These are phyloP conservation scores for Elysia chlorotica DNA, from an alignment of 1,140 invertebrate species.

Conservation along the genomic window DNA sequence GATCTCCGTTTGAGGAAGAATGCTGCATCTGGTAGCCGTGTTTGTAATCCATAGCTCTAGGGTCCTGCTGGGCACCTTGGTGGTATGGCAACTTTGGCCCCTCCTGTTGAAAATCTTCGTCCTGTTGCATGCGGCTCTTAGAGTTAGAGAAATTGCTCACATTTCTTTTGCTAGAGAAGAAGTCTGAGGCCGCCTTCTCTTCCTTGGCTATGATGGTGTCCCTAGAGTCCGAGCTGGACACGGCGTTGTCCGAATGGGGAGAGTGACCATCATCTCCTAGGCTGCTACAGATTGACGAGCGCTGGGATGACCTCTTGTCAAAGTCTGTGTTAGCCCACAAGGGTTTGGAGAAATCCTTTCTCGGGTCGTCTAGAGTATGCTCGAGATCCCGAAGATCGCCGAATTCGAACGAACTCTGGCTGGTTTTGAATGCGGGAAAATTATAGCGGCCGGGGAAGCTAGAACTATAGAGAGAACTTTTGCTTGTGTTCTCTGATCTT, in stretches of 20 bases:
- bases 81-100: no score
- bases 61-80: no score
- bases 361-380: slow-evolving; percentile 17
- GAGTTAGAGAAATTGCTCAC: no score
- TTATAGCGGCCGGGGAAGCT: no score
- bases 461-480: not conserved
- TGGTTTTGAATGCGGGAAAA: no score
- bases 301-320: not conserved
- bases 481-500: not conserved
- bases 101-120: no score
- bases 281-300: not conserved
- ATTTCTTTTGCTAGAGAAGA: no score
- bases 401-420: slow-evolving; percentile 20
- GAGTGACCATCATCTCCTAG: slow-evolving; percentile 24
- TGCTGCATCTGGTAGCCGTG: no score
- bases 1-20: no score
- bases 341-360: slow-evolving; percentile 32
- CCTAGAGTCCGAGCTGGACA: slow-evolving; percentile 34
- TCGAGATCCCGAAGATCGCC: slow-evolving; percentile 9
- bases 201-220: slow-evolving; percentile 34
- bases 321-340: slow-evolving; percentile 31
- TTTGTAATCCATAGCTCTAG: no score
- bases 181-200: slow-evolving; percentile 14
- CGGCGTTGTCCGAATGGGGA: slow-evolving; percentile 28
- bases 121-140: no score